These are phyloP conservation scores for Chrysocyon brachyurus DNA, from an alignment of 2,797 vertebrate genomes.

Conservation along the genomic window DNA sequence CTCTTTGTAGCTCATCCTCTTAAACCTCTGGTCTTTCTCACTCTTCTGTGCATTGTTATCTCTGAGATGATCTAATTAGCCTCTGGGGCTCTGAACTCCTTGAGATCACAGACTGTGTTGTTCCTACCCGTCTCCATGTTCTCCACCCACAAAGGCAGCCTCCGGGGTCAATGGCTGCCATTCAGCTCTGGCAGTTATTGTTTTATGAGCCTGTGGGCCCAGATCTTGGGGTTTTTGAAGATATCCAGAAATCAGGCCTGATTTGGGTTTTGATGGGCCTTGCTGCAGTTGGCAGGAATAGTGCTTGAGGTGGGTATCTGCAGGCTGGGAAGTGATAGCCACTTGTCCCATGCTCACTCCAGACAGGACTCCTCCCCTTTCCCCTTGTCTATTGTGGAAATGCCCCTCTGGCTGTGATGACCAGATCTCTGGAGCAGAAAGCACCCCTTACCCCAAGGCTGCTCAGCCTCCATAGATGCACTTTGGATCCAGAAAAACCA, in stretches of 20 bases:
- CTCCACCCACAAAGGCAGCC: not conserved
- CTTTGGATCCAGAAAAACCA: conserved; percentile 31
- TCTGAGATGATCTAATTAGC: not conserved
- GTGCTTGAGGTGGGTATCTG: not conserved
- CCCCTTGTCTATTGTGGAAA: not conserved
- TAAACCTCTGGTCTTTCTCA: not conserved
- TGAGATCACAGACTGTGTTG: not conserved
- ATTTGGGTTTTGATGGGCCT: not conserved
- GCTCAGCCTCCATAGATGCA: not conserved
- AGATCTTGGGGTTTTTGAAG: not conserved
- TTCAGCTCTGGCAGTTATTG: not conserved
- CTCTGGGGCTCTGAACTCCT: not conserved
- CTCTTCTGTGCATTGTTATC: not conserved
- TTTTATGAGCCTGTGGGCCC: not conserved
- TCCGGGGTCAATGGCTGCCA: not conserved
- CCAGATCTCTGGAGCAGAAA: not conserved
- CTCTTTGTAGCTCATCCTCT: not conserved
- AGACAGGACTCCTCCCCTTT: not conserved
- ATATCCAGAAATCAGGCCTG: not conserved
- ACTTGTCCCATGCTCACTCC: not conserved
- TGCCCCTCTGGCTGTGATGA: not conserved
- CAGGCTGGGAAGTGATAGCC: not conserved
- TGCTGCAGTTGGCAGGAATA: not conserved
- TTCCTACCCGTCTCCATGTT: not conserved
- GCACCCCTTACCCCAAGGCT: not conserved